These are phyloP conservation scores for Loris lydekkerianus DNA, from an alignment of 2,797 vertebrate genomes.

Conservation along the genomic window DNA sequence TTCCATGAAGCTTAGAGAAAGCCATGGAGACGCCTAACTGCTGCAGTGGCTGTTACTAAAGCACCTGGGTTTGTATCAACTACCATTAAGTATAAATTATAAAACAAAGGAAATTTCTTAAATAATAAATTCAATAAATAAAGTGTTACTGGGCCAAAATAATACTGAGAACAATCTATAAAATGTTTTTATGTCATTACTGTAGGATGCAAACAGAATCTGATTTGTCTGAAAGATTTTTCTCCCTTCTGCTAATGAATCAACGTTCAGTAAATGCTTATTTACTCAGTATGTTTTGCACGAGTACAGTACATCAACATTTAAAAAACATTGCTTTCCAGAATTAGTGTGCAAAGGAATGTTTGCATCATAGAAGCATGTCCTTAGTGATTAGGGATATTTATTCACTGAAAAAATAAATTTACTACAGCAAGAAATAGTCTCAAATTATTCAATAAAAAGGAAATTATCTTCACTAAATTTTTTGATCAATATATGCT, in stretches of 20 bases:
- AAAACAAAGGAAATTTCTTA: neutral
- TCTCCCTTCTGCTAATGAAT: conserved; percentile 20
- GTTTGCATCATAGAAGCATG: neutral
- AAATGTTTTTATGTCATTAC: neutral
- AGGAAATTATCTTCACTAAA: conserved; percentile 75
- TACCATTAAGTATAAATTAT: neutral
- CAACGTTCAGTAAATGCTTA: neutral
- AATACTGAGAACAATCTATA: neutral
- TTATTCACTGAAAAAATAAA: conserved; percentile 78
- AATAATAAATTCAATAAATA: conserved; percentile 8
- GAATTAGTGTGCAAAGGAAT: conserved; percentile 36
- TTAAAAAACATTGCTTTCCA: conserved; percentile 24
- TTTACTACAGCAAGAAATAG: conserved; percentile 59
- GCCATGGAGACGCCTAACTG: neutral
- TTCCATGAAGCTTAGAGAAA: neutral
- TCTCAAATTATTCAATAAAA: conserved; percentile 76
- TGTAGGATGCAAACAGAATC: neutral
- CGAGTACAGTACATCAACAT: conserved; percentile 36
- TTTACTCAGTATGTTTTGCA: conserved; percentile 22
- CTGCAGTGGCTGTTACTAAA: neutral
- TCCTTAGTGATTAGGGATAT: conserved; percentile 71
- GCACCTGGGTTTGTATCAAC: neutral
- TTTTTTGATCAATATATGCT: conserved; percentile 72
- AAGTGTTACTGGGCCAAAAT: neutral
- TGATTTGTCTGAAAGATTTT: neutral